Evolutionary conservation across 2,888 invertebrate species (phyloP), one percentile per base, ranked within the genome.

Genomic region (Polymixis lichenea): DNA sequence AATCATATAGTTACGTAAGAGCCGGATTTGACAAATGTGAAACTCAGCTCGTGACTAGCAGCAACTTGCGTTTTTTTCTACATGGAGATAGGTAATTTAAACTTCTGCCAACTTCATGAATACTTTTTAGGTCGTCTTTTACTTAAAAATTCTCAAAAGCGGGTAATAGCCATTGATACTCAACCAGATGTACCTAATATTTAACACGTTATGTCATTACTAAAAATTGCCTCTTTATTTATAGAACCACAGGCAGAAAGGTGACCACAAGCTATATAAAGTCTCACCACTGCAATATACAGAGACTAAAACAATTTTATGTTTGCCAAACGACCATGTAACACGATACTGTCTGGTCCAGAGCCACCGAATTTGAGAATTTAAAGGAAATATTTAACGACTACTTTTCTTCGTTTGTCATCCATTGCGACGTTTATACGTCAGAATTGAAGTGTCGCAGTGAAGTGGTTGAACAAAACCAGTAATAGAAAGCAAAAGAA

Each of bases 251-350:
- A 46, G 53, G 56, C 55, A 64, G 4, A 73, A 78, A 28, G 38
- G 43, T 68, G 56, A 66, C 56, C 28, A 78, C 28, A 70, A 58
- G 32, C 22, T 64, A 83, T 62, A 49, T 38, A 55, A 53, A 58
- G 58, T 68, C 56, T 72, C 68, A 71, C 51, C 56, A 55, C 69
- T 49, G 38, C 25, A 82, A 79, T 70, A 70, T 66, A 53, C 72
- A 69, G 32, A 69, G 49, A 69, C 85, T 82, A 82, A 84, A 85
- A 84, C 76, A 82, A 76, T 85, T 82, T 77, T 67, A 85, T 74
- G 64, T 82, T 77, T 67, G 72, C 72, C 61, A 82, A 85, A 84
- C 79, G 73, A 82, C 82, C 62, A 32, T 70, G 74, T 85, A 82
- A 85, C 84, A 84, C 76, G 84, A 79, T 55, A 85, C 46, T 75